These are phyloP conservation scores for Drosophila rufa DNA, from an alignment of 1,140 invertebrate species.

Conservation along the genomic window DNA sequence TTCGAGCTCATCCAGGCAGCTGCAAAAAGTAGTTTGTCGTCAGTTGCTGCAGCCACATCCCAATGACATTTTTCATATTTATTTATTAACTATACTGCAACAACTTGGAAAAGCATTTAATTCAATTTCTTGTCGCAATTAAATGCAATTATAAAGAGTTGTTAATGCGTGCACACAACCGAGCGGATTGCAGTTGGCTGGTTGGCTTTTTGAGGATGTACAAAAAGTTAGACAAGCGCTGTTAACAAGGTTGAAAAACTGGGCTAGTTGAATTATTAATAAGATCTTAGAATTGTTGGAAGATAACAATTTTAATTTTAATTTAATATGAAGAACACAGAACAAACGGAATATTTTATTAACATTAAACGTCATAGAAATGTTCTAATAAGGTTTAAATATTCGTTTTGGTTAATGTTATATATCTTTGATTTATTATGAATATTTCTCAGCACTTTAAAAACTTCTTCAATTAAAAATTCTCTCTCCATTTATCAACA, in stretches of 20 bases:
- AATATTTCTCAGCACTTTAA: not conserved
- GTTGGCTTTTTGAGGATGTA: conserved; percentile 1
- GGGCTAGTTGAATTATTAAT: not conserved
- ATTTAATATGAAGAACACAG: not conserved
- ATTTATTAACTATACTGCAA: conserved; percentile 25
- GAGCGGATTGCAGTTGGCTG: conserved; percentile 13
- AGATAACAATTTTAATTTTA: no score
- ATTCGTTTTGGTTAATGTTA: no score
- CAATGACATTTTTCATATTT: conserved; percentile 40
- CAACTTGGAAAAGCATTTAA: conserved; percentile 50
- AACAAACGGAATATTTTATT: not conserved
- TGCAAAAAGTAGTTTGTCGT: conserved; percentile 32
- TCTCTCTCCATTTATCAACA: not conserved
- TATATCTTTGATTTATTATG: no score
- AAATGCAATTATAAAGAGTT: conserved; percentile 66
- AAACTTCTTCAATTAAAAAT: not conserved
- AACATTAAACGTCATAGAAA: no score
- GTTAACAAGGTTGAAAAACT: not conserved
- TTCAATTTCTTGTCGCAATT: conserved; percentile 72
- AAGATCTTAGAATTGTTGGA: not conserved
- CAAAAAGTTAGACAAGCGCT: not conserved
- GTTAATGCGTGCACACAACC: conserved; percentile 32
- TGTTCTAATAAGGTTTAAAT: no score
- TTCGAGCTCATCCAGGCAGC: conserved; percentile 16
- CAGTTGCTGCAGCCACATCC: conserved; percentile 8